Base-by-base conservation (phyloP, 2,888 invertebrate species). In the Limnephilus lunatus region DNA sequence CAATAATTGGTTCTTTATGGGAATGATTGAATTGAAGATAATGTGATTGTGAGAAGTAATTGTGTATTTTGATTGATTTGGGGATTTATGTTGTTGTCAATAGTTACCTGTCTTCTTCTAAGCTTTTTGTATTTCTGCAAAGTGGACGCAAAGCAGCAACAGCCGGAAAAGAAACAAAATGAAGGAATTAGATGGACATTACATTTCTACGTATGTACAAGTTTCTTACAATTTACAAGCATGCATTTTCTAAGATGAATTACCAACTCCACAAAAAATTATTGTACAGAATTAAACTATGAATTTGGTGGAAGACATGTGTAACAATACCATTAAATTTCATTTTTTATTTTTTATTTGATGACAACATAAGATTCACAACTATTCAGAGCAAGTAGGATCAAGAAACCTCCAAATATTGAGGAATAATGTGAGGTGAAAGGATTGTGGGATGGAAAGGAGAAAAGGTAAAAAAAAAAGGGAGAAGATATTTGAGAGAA, bases 121-220 rank as follows among this genome's bases (percentile, higher is more conserved):
- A 98, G 96, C 95, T 98, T 98, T 96, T 98, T 97, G 97, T 98
- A 98, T 97, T 98, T 98, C 98, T 98, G 97, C 94, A 94, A 94
- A 90, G 39, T 90, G 90, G 90, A 32, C 48, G 90, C 83, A 19
- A 90, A 90, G 90, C 82, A 90, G 83, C 82, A 89, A 35, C 88
- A 89, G 88, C 88, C 88, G 88, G 88, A 89, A 89, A 89, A 80
- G 31, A 89, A 89, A 89, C 30, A 80, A 80, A 89, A 92, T 90
- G 86, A 89, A 92, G 35, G 93, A 92, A 82, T 90, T 90, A 82
- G 93, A 93, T 94, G 93, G 68, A 68, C 68, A 68, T 68, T 68
- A 68, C 68, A 68, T n/a, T 68, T 68, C 68, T 68, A 68, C 68
- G 7, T 68, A 68, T 68, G 68, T 68, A 68, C 68, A 68, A 68